Conservation (phyloP, 64 coral and sea anemone species). For the Actinia tenebrosa region DNA sequence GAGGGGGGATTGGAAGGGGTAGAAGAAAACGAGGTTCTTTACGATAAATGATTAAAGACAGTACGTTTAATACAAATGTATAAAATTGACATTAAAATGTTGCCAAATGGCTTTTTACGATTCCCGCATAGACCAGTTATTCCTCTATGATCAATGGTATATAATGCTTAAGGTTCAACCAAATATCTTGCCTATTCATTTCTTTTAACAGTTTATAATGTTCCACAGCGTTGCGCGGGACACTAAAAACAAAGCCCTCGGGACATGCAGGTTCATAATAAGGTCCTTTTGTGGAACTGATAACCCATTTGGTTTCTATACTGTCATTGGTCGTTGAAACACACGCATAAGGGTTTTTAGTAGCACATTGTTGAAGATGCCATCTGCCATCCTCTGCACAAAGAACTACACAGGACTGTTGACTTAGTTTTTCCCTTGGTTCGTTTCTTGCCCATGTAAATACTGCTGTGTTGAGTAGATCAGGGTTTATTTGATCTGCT, state of each 20-base stretch:
- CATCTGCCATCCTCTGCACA: constrained; percentile 55
- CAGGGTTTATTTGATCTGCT: constrained; percentile 78
- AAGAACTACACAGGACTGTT: constrained; percentile 45
- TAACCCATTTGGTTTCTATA: constrained; percentile 15
- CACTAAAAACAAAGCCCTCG: constrained; percentile 54
- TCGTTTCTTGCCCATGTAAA: constrained; percentile 84
- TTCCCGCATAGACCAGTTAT: not conserved
- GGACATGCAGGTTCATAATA: constrained; percentile 63
- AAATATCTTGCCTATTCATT: constrained; percentile 41
- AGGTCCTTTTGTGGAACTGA: constrained; percentile 13
- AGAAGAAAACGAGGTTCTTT: no score
- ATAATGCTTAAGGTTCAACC: constrained; percentile 69
- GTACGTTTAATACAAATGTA: no score
- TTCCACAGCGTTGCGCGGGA: constrained; percentile 67
- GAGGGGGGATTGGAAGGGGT: no score
- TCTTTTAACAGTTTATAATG: constrained; percentile 44
- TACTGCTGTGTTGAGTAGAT: constrained; percentile 57
- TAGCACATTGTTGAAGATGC: constrained; percentile 52
- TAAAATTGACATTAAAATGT: no score
- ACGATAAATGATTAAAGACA: no score
- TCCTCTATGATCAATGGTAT: constrained; percentile 21
- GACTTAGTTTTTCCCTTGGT: constrained; percentile 34
- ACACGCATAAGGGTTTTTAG: constrained; percentile 63
- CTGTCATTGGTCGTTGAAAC: not conserved
- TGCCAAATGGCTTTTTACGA: no score